Evolutionary conservation across 2,797 vertebrate species (phyloP).

Genomic region (Kryptopterus vitreolus): DNA sequence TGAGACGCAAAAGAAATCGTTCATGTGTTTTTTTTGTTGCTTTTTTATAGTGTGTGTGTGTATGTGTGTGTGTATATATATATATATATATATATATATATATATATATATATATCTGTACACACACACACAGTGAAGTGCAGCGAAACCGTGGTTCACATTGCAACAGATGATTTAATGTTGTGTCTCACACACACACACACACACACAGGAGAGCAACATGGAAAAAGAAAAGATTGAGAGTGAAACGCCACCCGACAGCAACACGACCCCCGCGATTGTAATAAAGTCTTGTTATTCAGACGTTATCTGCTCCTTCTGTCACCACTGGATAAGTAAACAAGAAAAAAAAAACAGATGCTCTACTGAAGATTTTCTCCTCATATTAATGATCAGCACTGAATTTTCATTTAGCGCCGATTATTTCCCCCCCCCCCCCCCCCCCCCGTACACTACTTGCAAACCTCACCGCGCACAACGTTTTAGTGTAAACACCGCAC

Average conservation of each 20-base stretch:
- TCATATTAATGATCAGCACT: neutral
- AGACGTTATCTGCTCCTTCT: neutral
- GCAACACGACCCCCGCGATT: no score
- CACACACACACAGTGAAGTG: no score
- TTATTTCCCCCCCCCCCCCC: no score
- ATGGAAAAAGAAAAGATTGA: conserved; percentile 31
- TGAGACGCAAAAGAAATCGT: no score
- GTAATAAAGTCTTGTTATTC: neutral
- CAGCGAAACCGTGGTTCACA: neutral
- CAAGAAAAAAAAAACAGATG: neutral
- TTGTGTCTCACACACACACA: neutral
- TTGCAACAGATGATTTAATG: neutral
- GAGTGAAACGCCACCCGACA: neutral
- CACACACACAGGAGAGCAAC: conserved; percentile 23
- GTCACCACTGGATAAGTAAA: neutral
- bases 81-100: no score
- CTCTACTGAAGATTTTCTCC: neutral
- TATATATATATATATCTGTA: no score
- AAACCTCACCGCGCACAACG: neutral
- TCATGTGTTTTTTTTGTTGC: no score
- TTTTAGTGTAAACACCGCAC: conserved; percentile 46
- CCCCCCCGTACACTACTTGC: no score
- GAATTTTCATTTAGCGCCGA: neutral
- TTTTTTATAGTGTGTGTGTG: no score
- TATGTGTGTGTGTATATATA: no score